Evolutionary conservation across 1,140 invertebrate genomes (phyloP), one percentile per base, ranked within the genome.

Genomic region (Thalassaphorura encarpata): DNA sequence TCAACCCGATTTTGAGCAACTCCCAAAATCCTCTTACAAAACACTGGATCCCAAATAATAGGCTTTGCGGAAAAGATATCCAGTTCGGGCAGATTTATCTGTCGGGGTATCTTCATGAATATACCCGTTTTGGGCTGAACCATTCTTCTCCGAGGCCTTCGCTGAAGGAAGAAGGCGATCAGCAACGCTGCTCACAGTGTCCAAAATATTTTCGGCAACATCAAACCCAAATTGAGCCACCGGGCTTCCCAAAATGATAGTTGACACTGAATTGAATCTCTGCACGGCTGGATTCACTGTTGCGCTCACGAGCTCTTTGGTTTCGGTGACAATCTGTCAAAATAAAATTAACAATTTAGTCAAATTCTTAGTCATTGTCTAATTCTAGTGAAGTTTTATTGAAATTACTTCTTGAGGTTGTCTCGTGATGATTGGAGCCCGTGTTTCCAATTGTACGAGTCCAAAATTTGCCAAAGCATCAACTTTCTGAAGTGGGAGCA

Each of bases 391-490:
- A 33, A n/a, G n/a, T n/a, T 11, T 29, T 5, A 43, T 46, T 6
- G 24, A 36, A 31, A n/a, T 60, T 51, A 61, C 62, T 39, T 59
- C 56, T 39, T 61, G 42, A 41, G 63, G 63, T 49, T 62, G 39
- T 29, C 60, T 59, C 26, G 36, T 62, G 21, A 65, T 60, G 15
- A 51, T 50, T 19, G 63, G 63, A 39, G 60, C 51, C 13, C 15
- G 56, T 1, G 33, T 48, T 27, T 62, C 57, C 50, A 65, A 23
- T 13, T 23, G 56, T 16, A 54, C 59, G 26, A 65, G 47, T 36
- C 58, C 51, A 28, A 33, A 40, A 19, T 47, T 26, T 1, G 62
- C 62, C 15, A 59, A 50, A 23, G 52, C 41, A 26, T 64, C 62
- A 28, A 61, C 53, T 43, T 56, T 61, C 1, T 39, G 15, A 23